Conservation (phyloP, 2,113 vertebrate genomes). For the Chascanopsetta lugubris region DNA sequence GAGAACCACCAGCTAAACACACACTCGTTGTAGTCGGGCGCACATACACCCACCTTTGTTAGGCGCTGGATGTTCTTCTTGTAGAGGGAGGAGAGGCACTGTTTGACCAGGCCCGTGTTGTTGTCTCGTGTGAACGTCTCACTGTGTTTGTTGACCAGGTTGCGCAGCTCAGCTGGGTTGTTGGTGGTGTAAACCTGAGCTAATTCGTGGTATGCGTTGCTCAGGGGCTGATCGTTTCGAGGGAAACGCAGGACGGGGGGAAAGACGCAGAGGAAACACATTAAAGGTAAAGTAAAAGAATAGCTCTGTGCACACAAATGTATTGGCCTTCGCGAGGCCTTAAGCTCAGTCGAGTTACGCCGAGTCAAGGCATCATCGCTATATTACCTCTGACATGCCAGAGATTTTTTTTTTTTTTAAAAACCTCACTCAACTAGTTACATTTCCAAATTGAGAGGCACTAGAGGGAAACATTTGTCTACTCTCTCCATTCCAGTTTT, state of each 20-base stretch:
- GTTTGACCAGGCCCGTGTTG: constrained; percentile 98
- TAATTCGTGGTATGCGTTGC: constrained; percentile 97
- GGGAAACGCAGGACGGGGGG: neutral
- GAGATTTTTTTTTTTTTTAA: neutral
- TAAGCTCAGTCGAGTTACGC: too few species aligned
- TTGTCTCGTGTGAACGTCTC: constrained; percentile 94
- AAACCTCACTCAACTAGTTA: too few species aligned
- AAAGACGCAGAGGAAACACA: neutral
- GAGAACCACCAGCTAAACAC: neutral
- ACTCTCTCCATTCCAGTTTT: neutral
- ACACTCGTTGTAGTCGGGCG: too few species aligned
- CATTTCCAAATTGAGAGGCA: too few species aligned
- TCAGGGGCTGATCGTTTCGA: constrained; percentile 95
- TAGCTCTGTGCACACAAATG: neutral
- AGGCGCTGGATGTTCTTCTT: constrained; percentile 99
- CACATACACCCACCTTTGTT: constrained; percentile 94
- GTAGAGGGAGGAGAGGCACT: constrained; percentile 97
- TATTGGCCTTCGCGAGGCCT: too few species aligned
- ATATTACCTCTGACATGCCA: neutral
- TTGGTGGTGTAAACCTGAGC: constrained; percentile 97
- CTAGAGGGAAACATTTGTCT: too few species aligned
- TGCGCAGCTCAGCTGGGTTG: constrained; percentile 93
- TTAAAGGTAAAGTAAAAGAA: neutral
- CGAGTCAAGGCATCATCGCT: neutral
- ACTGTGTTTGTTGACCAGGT: constrained; percentile 93